A percentile compares a stretch with the other conserved stretches of the same genome.
Evolutionary conservation across 2,113 vertebrate genomes (phyloP).

Genomic region (Anas platyrhynchos): DNA sequence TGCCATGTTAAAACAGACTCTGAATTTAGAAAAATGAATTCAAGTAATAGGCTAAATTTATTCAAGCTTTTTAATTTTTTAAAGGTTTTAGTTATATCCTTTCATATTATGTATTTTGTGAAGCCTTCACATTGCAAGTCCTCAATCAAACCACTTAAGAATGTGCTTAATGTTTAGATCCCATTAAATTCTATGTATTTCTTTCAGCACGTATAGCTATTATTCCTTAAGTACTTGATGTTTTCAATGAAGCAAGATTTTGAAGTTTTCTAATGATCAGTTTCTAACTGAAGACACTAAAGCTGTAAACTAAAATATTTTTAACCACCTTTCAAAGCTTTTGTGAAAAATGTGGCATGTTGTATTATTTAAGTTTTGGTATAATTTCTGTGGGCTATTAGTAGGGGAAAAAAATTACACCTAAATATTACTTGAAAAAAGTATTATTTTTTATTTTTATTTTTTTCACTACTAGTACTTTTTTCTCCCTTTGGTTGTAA

Average conservation of each 20-base stretch:
- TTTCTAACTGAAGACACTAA: neutral
- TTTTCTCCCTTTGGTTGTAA: neutral
- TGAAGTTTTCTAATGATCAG: neutral
- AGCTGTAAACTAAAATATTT: neutral
- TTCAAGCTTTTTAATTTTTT: neutral
- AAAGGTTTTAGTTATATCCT: neutral
- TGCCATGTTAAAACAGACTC: neutral
- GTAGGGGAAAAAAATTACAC: neutral
- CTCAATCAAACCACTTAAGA: neutral
- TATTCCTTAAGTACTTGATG: no score
- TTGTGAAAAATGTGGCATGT: neutral
- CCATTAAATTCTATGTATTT: neutral
- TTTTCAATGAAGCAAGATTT: neutral
- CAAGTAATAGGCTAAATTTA: neutral
- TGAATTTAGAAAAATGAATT: neutral
- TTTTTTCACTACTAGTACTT: neutral
- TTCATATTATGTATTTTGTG: neutral
- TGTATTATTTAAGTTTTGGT: neutral
- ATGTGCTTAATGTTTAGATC: neutral
- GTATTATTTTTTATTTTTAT: neutral
- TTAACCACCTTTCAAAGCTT: neutral
- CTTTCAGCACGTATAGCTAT: no score
- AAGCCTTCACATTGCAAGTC: neutral
- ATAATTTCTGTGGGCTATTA: neutral
- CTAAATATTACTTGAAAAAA: neutral